Evolutionary conservation across 2,888 invertebrate genomes (phyloP).

Genomic region (Melanotus villosus): DNA sequence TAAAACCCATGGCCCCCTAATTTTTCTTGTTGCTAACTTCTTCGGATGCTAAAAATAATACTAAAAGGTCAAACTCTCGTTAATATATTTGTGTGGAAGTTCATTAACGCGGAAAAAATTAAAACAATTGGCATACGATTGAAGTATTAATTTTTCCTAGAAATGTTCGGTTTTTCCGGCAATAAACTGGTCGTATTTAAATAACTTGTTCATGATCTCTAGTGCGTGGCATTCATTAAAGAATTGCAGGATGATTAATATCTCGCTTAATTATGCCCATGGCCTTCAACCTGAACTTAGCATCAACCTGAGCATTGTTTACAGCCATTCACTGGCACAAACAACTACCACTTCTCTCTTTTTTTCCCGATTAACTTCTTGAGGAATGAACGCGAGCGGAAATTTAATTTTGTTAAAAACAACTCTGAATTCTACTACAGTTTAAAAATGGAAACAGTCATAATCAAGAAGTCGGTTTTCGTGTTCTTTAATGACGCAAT

Average conservation of each 20-base stretch:
- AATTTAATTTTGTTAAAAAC: neutral
- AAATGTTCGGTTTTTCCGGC: conserved; percentile 12
- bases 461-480: neutral
- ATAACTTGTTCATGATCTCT: conserved; percentile 20
- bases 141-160: conserved; percentile 1
- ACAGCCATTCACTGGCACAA: conserved; percentile 34
- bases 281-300: conserved; percentile 50
- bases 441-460: neutral
- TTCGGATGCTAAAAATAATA: neutral
- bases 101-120: conserved; percentile 12
- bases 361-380: neutral
- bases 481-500: conserved; percentile 52
- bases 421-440: neutral
- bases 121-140: conserved; percentile 6
- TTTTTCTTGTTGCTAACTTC: neutral
- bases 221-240: conserved; percentile 38
- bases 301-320: conserved; percentile 41
- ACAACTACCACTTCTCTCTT: conserved; percentile 7
- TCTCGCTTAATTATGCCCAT: conserved; percentile 39
- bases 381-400: neutral
- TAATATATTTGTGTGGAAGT: neutral
- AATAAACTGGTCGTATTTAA: conserved; percentile 17
- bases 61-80: neutral
- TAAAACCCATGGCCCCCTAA: neutral
- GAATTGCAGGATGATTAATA: conserved; percentile 43